Conservation (phyloP, 2,888 invertebrate genomes). For the Atrina japonica region DNA sequence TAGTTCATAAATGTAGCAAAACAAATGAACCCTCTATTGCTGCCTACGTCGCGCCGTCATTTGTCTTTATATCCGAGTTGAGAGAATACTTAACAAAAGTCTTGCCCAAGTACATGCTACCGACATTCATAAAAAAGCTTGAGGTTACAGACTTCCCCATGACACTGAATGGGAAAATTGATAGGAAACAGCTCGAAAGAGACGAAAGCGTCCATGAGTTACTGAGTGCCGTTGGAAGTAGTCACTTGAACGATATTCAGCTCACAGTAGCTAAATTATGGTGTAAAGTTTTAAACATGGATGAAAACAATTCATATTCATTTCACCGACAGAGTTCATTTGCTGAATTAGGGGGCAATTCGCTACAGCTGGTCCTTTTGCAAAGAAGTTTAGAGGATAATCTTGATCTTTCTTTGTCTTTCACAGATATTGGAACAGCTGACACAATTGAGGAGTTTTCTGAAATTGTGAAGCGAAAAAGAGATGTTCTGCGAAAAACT, state of each 20-base stretch:
- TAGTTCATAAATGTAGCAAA: slow-evolving; percentile 53
- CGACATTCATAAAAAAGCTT: slow-evolving; percentile 59
- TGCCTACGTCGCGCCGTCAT: slow-evolving; percentile 62
- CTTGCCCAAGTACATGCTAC: slow-evolving; percentile 67
- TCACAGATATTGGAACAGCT: slow-evolving; percentile 60
- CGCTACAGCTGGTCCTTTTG: slow-evolving; percentile 62
- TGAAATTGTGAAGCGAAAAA: slow-evolving; percentile 53
- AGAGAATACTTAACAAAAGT: slow-evolving; percentile 60
- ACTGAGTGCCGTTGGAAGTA: slow-evolving; percentile 37
- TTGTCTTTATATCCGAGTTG: slow-evolving; percentile 58
- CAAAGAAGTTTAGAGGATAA: slow-evolving; percentile 57
- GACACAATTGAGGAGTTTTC: slow-evolving; percentile 64
- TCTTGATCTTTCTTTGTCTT: slow-evolving; percentile 53
- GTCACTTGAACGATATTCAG: slow-evolving; percentile 61
- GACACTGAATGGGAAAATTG: slow-evolving; percentile 63
- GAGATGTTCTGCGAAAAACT: slow-evolving; percentile 45
- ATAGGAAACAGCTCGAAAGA: slow-evolving; percentile 54
- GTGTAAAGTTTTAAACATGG: slow-evolving; percentile 59
- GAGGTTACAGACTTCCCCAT: slow-evolving; percentile 57
- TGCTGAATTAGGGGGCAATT: slow-evolving; percentile 69
- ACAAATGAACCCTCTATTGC: slow-evolving; percentile 55
- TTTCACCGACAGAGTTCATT: slow-evolving; percentile 63
- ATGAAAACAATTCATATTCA: slow-evolving; percentile 52
- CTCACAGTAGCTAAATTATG: slow-evolving; percentile 56
- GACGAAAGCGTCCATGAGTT: slow-evolving; percentile 58